Evolutionary conservation across 2,888 invertebrate species (phyloP).

Genomic region (Anaspis maculata): DNA sequence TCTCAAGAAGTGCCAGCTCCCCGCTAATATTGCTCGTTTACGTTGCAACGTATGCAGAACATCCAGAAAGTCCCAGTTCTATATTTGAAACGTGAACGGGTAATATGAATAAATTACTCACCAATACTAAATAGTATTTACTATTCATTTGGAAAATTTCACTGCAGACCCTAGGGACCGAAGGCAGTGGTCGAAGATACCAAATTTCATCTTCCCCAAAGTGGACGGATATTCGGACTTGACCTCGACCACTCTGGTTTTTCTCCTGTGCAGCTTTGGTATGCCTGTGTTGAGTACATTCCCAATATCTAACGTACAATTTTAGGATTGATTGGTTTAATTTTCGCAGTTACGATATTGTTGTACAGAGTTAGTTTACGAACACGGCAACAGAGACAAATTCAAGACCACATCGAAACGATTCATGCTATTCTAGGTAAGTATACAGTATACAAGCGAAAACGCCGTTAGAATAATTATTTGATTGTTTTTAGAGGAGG

Average conservation of each 20-base stretch:
- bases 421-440: slow-evolving; percentile 62
- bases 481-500: slow-evolving; percentile 29
- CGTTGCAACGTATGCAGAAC: too few relatives aligned
- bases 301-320: too few relatives aligned
- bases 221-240: slow-evolving; percentile 56
- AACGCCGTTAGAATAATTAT: too few relatives aligned
- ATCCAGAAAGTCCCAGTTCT: too few relatives aligned
- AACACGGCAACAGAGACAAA: slow-evolving; percentile 52
- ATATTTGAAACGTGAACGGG: too few relatives aligned
- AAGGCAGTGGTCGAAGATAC: slow-evolving; percentile 57
- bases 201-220: slow-evolving; percentile 66
- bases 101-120: too few relatives aligned
- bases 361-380: slow-evolving; percentile 56
- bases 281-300: slow-evolving; percentile 8
- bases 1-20: too few relatives aligned
- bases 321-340: slow-evolving; percentile 49
- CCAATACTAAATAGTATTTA: too few relatives aligned
- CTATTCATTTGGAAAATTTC: too few relatives aligned
- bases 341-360: slow-evolving; percentile 54
- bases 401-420: slow-evolving; percentile 59
- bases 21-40: too few relatives aligned
- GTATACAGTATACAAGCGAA: too few relatives aligned
- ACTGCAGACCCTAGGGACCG: slow-evolving; percentile 55
- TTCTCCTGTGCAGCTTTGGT: slow-evolving; percentile 55
- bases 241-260: slow-evolving; percentile 56